These are phyloP conservation scores for Chironomus tentans DNA, from an alignment of 2,888 invertebrate genomes.

Conservation along the genomic window DNA sequence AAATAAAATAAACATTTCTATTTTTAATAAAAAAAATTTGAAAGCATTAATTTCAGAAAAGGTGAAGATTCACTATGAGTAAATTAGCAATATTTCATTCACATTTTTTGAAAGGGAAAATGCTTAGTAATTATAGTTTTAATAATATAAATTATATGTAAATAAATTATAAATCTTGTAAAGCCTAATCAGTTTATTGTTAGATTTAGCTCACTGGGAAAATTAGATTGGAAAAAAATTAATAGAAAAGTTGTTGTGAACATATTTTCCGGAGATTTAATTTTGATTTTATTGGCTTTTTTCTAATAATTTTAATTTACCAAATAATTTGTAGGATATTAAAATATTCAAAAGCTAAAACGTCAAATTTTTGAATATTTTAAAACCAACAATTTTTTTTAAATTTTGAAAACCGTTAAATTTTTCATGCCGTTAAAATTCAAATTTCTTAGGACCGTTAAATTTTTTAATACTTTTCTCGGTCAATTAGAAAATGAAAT, in stretches of 20 bases:
- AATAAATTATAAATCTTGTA: neutral
- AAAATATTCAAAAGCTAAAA: too few species aligned
- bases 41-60: neutral
- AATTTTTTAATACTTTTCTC: too few species aligned
- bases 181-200: too few species aligned
- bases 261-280: neutral
- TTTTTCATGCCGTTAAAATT: too few species aligned
- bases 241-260: neutral
- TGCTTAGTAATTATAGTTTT: neutral
- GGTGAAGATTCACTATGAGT: neutral
- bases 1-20: neutral
- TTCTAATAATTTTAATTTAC: too few species aligned
- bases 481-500: too few species aligned
- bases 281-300: too few species aligned
- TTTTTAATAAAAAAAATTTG: neutral
- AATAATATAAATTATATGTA: neutral
- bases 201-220: neutral
- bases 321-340: too few species aligned
- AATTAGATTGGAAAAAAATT: neutral
- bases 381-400: too few species aligned
- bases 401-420: too few species aligned
- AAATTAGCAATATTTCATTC: neutral
- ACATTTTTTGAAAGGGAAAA: neutral
- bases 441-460: too few species aligned
- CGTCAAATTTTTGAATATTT: too few species aligned